Percentiles rank a stretch among this genome's conserved stretches.
Evolutionary conservation across 2,113 vertebrate genomes (phyloP).

Genomic region (Colistium nudipinnis): DNA sequence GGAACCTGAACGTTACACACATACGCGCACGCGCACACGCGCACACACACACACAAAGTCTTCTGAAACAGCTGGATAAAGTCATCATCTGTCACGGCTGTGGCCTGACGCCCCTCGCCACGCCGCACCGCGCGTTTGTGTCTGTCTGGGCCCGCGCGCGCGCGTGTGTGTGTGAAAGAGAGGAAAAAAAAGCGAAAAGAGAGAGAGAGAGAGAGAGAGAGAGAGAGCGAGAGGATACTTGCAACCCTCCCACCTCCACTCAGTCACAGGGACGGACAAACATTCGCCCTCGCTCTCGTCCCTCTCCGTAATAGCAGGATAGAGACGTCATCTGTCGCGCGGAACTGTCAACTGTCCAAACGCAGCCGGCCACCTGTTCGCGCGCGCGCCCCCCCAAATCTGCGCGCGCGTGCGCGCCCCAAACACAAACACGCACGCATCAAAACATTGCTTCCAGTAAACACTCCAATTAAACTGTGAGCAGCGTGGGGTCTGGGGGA

Average conservation of each 20-base stretch:
- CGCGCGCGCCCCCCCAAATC: conserved; percentile 9
- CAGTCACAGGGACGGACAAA: conserved; percentile 67
- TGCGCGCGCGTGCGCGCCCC: neutral
- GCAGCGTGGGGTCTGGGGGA: conserved; percentile 63
- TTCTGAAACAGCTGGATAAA: conserved; percentile 78
- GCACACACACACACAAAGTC: conserved; percentile 40
- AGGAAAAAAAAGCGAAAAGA: neutral
- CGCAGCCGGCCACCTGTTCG: conserved; percentile 55
- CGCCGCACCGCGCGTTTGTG: conserved; percentile 39
- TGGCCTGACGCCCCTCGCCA: conserved; percentile 58
- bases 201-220: neutral
- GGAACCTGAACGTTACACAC: conserved; percentile 71
- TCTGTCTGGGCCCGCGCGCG: conserved; percentile 20
- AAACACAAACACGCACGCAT: conserved; percentile 24
- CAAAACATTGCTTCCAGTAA: conserved; percentile 58
- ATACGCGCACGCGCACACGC: conserved; percentile 3
- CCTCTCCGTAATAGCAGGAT: conserved; percentile 65
- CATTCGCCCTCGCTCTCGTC: conserved; percentile 64
- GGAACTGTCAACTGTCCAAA: conserved; percentile 67
- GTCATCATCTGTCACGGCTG: conserved; percentile 81
- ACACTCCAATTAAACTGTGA: conserved; percentile 76
- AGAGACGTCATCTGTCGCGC: conserved; percentile 73
- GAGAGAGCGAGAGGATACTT: conserved; percentile 5
- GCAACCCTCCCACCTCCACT: conserved; percentile 57
- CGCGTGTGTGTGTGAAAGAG: conserved; percentile 3